Percentiles rank a stretch among this genome's conserved stretches.
Conservation (phyloP, 92 coral and sea anemone species). For the Palythoa heliodiscus region DNA sequence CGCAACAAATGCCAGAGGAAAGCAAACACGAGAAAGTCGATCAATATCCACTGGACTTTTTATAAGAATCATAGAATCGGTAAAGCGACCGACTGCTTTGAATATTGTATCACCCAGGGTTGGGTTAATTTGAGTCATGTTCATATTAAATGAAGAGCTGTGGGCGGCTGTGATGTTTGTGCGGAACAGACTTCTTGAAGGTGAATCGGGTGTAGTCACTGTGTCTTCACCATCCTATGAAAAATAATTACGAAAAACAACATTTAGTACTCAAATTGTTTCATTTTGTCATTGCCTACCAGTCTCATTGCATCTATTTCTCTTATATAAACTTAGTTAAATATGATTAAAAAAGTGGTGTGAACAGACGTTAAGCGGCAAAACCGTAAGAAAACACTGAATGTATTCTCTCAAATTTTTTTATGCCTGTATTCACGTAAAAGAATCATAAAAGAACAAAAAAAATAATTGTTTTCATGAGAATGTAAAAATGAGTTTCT, state of each 20-base stretch:
- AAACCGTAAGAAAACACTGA: not conserved
- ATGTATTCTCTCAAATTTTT: not conserved
- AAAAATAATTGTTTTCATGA: no score
- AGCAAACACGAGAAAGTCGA: constrained; percentile 80
- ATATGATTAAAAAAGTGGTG: no score
- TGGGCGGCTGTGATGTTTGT: not conserved
- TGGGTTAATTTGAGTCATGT: not conserved
- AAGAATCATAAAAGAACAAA: no score
- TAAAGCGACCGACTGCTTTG: constrained; percentile 5
- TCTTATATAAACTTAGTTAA: no score
- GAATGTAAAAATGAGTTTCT: no score
- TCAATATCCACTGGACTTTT: constrained; percentile 61
- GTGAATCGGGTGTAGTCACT: constrained; percentile 34
- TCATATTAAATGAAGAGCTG: constrained; percentile 14
- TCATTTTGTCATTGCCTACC: no score
- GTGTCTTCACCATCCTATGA: constrained; percentile 25
- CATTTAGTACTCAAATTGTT: not conserved
- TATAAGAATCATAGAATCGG: not conserved
- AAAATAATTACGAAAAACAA: not conserved
- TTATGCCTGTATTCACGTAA: not conserved
- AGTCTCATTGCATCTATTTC: no score
- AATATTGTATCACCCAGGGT: not conserved
- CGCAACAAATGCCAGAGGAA: constrained; percentile 80
- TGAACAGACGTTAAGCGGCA: not conserved
- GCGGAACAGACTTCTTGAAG: constrained; percentile 23